Evolutionary conservation across 2,113 vertebrate genomes (phyloP).

Genomic region (Nesoenas mayeri): DNA sequence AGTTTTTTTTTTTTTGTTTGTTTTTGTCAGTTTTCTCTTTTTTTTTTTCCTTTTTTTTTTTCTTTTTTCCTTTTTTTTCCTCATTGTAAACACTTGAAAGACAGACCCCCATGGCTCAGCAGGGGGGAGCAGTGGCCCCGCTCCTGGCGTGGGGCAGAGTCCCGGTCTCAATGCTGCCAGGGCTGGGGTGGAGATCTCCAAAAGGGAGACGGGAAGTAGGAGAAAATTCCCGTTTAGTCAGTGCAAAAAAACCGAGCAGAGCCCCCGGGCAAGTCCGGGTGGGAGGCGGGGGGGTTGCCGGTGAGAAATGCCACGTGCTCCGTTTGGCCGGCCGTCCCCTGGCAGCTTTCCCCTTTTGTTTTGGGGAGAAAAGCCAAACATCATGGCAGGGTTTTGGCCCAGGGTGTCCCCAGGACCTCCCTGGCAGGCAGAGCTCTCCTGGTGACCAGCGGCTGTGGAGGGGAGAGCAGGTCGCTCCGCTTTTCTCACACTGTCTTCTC

Average conservation of each 20-base stretch:
- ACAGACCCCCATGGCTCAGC: constrained; percentile 62
- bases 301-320: constrained; percentile 50
- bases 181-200: constrained; percentile 62
- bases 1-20: not conserved
- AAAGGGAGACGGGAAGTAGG: constrained; percentile 58
- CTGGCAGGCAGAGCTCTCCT: constrained; percentile 50
- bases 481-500: constrained; percentile 65
- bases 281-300: constrained; percentile 40
- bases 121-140: constrained; percentile 69
- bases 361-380: constrained; percentile 52
- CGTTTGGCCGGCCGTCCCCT: constrained; percentile 35
- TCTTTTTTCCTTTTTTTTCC: not conserved
- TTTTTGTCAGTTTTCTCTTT: not conserved
- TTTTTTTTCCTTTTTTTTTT: constrained; percentile 3
- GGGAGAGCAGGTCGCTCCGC: constrained; percentile 59
- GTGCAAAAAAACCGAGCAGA: constrained; percentile 70
- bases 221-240: constrained; percentile 68
- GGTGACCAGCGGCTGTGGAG: constrained; percentile 36
- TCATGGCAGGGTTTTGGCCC: constrained; percentile 28
- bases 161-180: constrained; percentile 33
- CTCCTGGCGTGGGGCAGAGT: constrained; percentile 60
- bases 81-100: constrained; percentile 81
- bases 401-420: constrained; percentile 5
- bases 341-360: constrained; percentile 4
- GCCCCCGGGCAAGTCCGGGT: constrained; percentile 31